Conservation (phyloP, 2,797 vertebrate species). For the Sebastes alutus region DNA sequence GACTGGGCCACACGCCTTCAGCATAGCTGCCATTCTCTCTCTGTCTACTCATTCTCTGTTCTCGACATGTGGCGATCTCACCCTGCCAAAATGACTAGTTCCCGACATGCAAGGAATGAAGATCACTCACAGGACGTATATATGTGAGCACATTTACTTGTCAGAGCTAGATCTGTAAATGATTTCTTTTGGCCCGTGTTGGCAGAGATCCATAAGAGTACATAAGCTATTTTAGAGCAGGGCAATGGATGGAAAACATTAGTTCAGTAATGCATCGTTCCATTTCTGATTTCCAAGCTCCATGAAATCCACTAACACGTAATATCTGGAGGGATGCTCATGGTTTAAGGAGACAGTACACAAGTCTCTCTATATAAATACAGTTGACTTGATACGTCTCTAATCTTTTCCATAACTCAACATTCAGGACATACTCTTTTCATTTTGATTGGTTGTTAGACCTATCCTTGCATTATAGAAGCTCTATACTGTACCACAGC, state of each 20-base stretch:
- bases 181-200: background rate
- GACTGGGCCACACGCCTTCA: background rate
- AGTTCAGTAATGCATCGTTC: background rate
- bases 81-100: background rate
- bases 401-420: background rate
- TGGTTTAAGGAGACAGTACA: background rate
- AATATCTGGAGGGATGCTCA: background rate
- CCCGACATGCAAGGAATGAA: background rate
- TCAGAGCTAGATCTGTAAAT: background rate
- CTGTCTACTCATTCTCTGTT: background rate
- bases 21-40: slow-evolving; percentile 26
- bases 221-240: background rate
- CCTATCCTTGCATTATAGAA: background rate
- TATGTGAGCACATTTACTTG: background rate
- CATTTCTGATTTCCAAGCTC: background rate
- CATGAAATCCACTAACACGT: background rate
- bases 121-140: background rate
- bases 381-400: background rate
- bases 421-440: background rate
- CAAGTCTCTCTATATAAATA: background rate
- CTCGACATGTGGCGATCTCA: background rate
- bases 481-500: background rate
- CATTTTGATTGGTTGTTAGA: background rate
- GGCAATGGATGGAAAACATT: background rate
- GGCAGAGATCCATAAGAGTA: background rate